A percentile compares a stretch with the other conserved stretches of the same genome.
Evolutionary conservation across 1,140 invertebrate genomes (phyloP).

Genomic region (Mactra quadrangularis): DNA sequence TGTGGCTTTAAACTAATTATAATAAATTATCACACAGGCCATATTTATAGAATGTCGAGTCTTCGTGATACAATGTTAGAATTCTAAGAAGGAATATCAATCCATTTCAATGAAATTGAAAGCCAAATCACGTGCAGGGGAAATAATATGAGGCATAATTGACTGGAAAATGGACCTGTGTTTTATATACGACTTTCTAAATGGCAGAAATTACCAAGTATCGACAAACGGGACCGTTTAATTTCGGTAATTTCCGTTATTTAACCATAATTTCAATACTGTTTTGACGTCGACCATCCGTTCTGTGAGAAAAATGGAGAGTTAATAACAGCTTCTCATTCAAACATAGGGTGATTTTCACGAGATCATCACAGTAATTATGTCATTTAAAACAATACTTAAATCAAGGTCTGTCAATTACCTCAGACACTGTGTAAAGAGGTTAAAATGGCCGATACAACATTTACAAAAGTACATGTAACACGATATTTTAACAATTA

Average conservation of each 20-base stretch:
- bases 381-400: constrained; percentile 61
- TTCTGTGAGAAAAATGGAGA: constrained; percentile 39
- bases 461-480: background rate
- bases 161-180: constrained; percentile 33
- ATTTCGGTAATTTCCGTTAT: constrained; percentile 44
- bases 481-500: constrained; percentile 8
- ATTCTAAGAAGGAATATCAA: too few species aligned
- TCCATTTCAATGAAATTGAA: constrained; percentile 9
- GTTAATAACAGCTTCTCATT: constrained; percentile 50
- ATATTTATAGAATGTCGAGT: too few species aligned
- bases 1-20: too few species aligned
- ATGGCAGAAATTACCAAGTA: constrained; percentile 48
- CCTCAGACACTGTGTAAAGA: constrained; percentile 4
- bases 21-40: too few species aligned
- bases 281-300: constrained; percentile 31
- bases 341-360: constrained; percentile 15
- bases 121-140: constrained; percentile 10
- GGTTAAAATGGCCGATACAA: constrained; percentile 14
- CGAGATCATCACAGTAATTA: constrained; percentile 53
- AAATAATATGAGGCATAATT: background rate
- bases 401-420: constrained; percentile 31
- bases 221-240: constrained; percentile 12
- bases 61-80: too few species aligned
- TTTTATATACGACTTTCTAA: constrained; percentile 50
- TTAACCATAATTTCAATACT: constrained; percentile 21